Conservation (phyloP, 1,140 invertebrate genomes). For the Pogonus chalceus region DNA sequence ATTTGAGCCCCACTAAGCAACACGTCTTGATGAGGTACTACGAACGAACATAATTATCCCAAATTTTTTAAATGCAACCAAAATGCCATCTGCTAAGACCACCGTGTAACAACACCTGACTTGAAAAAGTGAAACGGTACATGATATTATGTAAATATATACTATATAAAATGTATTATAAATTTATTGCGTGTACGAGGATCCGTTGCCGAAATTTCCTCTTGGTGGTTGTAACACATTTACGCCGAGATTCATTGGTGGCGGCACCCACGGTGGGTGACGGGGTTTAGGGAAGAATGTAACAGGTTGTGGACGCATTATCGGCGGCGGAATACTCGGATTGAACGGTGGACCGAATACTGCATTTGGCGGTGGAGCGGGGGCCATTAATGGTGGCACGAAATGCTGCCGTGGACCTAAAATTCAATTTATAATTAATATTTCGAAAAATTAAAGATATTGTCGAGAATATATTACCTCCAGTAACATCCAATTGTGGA, state of each 20-base stretch:
- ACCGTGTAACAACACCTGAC: constrained; percentile 5
- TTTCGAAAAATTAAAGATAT: too few species aligned
- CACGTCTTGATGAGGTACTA: too few species aligned
- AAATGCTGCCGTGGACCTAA: not conserved
- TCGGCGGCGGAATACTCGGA: not conserved
- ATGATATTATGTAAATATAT: not conserved
- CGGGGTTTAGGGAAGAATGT: not conserved
- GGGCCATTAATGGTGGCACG: not conserved
- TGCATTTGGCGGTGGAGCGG: not conserved
- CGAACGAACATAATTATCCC: too few species aligned
- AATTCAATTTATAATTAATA: not conserved
- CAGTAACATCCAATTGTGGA: not conserved
- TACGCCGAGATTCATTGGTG: not conserved
- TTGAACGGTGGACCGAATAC: not conserved
- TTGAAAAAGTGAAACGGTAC: not conserved
- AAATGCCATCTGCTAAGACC: too few species aligned
- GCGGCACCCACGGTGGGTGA: not conserved
- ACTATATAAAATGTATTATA: too few species aligned
- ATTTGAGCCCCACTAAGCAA: too few species aligned
- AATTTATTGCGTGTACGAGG: constrained; percentile 1
- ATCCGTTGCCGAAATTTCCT: not conserved
- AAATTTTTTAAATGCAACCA: too few species aligned
- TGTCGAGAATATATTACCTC: not conserved
- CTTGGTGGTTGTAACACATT: not conserved
- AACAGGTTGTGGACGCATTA: not conserved